Evolutionary conservation across 2,888 invertebrate genomes (phyloP), one percentile per base, ranked within the genome.

Genomic region (Scaeva pyrastri): DNA sequence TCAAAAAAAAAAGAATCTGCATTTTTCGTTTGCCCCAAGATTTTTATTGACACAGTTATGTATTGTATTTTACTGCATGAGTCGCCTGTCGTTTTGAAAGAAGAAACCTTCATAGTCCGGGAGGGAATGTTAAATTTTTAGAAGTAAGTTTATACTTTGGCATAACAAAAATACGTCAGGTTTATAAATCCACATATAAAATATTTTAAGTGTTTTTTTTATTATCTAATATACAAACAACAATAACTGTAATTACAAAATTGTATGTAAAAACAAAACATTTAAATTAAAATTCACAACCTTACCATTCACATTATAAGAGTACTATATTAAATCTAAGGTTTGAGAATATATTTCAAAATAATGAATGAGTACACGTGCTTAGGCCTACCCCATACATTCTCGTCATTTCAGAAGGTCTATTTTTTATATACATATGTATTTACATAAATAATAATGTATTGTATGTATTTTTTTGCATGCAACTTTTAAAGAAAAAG

Each of bases 291-390:
- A 43, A n/a, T 4, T n/a, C 6, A 16, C 58, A 39, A 58, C 58
- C 1, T 14, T 39, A 39, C 14, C 7, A 14, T 14, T 14, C 21
- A 21, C 0, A 39, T 21, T 12, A 58, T 39, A 19, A 72, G 21
- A 21, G n/a, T 5, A 36, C 45, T 64, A 64, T 64, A 64, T 66
- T 75, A 66, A 75, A 66, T 75, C 75, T 68, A 68, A 16, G 45
- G 56, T 14, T 71, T 43, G 11, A n/a, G 62, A 60, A 52, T 23
- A 62, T 19, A 36, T 62, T 55, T 55, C 11, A 56, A 56, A 78
- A 66, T 72, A 78, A 78, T 72, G 71, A 55, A 71, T 45, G 71
- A 64, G 41, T 39, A 72, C 36, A 50, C 23, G 45, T 23, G 52
- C n/a, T 31, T n/a, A n/a, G 10, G 14, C 31, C 19, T 48, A 31